Base-by-base conservation (phyloP, 2,888 invertebrate species). In the Cantharis rustica region DNA sequence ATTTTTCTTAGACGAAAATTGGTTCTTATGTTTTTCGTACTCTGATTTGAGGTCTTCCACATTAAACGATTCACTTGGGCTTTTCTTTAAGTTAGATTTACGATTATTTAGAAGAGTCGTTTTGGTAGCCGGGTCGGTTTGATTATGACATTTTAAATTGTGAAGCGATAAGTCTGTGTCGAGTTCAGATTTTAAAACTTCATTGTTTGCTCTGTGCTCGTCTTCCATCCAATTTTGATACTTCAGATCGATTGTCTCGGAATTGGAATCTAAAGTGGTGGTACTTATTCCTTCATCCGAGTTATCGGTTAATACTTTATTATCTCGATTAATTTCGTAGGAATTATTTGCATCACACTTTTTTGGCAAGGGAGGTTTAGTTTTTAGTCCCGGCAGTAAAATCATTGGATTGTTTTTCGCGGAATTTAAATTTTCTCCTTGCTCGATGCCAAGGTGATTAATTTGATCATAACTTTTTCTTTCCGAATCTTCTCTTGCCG, bases 281-380 rank as follows among this genome's bases (percentile, higher is more conserved):
- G 69, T 61, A 13, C 72, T 75, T 16, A 27, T 72, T 72, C 17
- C 73, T 20, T 66, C 64, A 3, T 66, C 64, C 5, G 17, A 23
- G 10, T 66, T 23, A n/a, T 66, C 23, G n/a, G 64, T 23, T 23
- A 64, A 16, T 1, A 47, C 7, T n/a, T 47, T 47, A 23, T 23
- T 66, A 10, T 66, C 64, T 13, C 10, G 0, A 13, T 64, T 17
- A 47, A n/a, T 1, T 47, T 47, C 47, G n/a, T 47, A 47, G 47
- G 47, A 47, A n/a, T n/a, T 47, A 5, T 9, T 16, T 23, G 64
- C 13, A 66, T 84, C 82, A 2, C 80, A 68, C 81, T 84, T 85
- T 79, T 82, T 86, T 4, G 88, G 87, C 31, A 88, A 72, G 4
- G 88, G 88, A 10, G 88, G 88, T 81, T 88, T 88, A 0, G 85